A percentile compares a stretch with the other conserved stretches of the same genome.
phyloP scores from a whole-genome alignment of 2,888 invertebrate genomes.

The Gisinianus flammeolus region DNA sequence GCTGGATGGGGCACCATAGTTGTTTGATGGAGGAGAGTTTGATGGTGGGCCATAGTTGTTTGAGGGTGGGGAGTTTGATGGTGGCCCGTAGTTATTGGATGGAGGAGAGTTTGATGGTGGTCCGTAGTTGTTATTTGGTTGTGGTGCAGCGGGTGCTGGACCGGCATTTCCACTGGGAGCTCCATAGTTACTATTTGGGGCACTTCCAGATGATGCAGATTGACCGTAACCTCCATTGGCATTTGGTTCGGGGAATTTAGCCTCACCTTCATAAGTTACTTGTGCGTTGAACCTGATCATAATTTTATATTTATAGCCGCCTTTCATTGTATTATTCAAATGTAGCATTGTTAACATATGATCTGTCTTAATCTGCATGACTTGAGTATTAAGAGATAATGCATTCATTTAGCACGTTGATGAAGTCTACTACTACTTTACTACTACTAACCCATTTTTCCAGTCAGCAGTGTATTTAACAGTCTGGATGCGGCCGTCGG shows the following conservation, averaged over 20 bases:
- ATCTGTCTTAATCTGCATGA: too few relatives aligned
- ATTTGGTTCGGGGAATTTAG: conserved; percentile 50
- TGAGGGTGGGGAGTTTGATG: conserved; percentile 23
- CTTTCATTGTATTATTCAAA: too few relatives aligned
- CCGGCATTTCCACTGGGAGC: conserved; percentile 29
- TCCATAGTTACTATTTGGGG: conserved; percentile 5
- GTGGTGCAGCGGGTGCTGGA: conserved; percentile 33
- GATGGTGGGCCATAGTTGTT: conserved; percentile 18
- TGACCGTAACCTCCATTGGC: conserved; percentile 33
- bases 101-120: conserved; percentile 27
- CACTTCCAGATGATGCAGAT: background rate
- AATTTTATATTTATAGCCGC: too few relatives aligned
- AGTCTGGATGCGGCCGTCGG: conserved; percentile 56
- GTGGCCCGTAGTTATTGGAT: conserved; percentile 26
- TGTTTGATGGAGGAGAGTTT: conserved; percentile 7
- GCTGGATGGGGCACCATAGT: conserved; percentile 3
- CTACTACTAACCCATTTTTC: conserved; percentile 58
- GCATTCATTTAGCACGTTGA: too few relatives aligned
- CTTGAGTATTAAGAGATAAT: too few relatives aligned
- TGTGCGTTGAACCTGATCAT: conserved; percentile 58
- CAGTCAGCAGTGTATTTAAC: conserved; percentile 57
- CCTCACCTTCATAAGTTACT: conserved; percentile 57
- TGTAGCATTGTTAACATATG: too few relatives aligned
- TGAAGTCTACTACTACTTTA: too few relatives aligned
- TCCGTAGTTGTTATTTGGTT: conserved; percentile 24